Base-by-base conservation (phyloP, 30 jellyfish, hydroid and myxozoan species). In the Aurelia sp. region DNA sequence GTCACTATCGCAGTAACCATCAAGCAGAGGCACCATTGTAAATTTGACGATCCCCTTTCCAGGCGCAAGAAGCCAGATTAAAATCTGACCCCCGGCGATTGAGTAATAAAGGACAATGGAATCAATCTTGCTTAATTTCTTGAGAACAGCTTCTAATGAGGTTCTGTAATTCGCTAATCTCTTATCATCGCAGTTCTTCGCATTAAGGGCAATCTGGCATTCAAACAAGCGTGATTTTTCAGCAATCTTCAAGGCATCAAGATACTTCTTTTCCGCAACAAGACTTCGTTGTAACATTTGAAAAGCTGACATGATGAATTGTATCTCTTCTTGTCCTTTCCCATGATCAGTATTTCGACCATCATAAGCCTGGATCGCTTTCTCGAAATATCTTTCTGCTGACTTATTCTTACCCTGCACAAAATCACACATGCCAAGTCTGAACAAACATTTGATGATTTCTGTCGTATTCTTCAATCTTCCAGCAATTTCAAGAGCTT, bases 31-130 rank as follows among this genome's bases (percentile, higher is more conserved):
- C 1, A 74, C 83, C 87, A 85, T 81, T 72, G 97, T 84, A 55
- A 95, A 95, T 62, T 95, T 88, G 60, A 86, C 93, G 41, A 89
- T 71, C 16, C 97, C 97, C 38, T 90, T 84, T 33, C 97, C 95
- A 0, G 97, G 97, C 51, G 89, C 86, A 74, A 95, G 82, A 59
- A 95, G 50, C 99, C 99, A 95, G 18, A 91, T 63, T 66, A 88
- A 73, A n/a, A 95, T 58, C 31, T 90, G 97, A 21, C 99, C 99
- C 31, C 83, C 80, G 5, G 94, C 97, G 12, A 86, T 81, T 7
- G 99, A 89, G 72, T 84, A 95, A 70, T 81, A 88, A 63, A 94
- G 71, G 5, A 67, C 92, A 3, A 88, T 69, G 19, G 90, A 60
- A 13, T 67, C 79, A 16, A 93, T 62, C 59, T 71, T 93, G 53